Conservation (phyloP, 2,113 vertebrate species). For the Antechinus stuartii region DNA sequence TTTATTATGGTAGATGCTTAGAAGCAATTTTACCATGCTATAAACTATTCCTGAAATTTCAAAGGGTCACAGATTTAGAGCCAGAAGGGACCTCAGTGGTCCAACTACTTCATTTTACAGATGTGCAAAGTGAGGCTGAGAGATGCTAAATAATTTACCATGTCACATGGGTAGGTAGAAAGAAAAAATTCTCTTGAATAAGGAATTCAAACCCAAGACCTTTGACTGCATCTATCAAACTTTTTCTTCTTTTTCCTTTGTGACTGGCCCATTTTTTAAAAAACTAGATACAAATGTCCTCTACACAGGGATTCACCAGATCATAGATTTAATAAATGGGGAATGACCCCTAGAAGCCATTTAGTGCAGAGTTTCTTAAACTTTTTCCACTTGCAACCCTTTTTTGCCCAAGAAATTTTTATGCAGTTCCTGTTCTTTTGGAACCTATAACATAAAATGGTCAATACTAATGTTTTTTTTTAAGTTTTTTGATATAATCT, state of each 20-base stretch:
- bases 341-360: background rate
- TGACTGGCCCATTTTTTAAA: background rate
- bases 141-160: background rate
- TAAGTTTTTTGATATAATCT: background rate
- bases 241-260: background rate
- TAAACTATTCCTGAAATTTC: background rate
- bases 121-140: background rate
- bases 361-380: no score
- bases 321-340: background rate
- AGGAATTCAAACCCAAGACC: background rate
- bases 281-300: background rate
- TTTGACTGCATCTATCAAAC: background rate
- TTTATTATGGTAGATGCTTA: slow-evolving; percentile 47
- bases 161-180: background rate
- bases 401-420: no score
- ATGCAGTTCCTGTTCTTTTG: background rate
- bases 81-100: background rate
- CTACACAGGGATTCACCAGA: background rate
- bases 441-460: background rate
- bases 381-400: no score
- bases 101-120: background rate
- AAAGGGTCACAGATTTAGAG: background rate
- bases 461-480: background rate
- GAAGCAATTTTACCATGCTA: background rate
- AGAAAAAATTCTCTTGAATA: background rate